Percentiles rank a stretch among this genome's conserved stretches.
These are phyloP conservation scores for Hyppa rectilinea DNA, from an alignment of 2,888 invertebrate genomes.

Conservation along the genomic window DNA sequence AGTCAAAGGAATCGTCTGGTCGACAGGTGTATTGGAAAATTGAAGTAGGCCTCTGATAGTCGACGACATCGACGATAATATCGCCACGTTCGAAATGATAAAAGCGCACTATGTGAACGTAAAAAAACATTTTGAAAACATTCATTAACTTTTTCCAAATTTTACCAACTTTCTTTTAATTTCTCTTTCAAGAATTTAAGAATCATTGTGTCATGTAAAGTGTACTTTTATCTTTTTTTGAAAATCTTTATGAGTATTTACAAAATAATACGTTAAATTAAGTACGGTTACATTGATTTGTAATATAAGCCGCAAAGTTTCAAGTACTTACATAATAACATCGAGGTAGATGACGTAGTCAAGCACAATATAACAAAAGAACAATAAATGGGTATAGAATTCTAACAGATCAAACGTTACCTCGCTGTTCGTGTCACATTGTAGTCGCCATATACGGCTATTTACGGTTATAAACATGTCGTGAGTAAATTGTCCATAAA, in stretches of 20 bases:
- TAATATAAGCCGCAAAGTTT: constrained; percentile 24
- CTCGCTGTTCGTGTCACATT: constrained; percentile 24
- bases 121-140: no score
- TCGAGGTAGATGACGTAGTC: constrained; percentile 33
- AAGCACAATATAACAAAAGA: constrained; percentile 65
- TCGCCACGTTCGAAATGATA: no score
- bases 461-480: constrained; percentile 25
- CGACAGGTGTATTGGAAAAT: constrained; percentile 41
- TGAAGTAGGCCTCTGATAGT: constrained; percentile 15
- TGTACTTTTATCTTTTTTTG: no score
- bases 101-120: no score
- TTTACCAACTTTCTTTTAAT: no score
- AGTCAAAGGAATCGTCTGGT: constrained; percentile 63
- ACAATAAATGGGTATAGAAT: constrained; percentile 58
- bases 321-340: neutral
- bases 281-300: constrained; percentile 6
- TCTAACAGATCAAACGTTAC: constrained; percentile 26
- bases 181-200: no score
- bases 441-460: constrained; percentile 16
- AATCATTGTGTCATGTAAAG: no score
- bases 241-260: constrained; percentile 41
- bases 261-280: neutral
- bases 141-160: no score
- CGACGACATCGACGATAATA: neutral
- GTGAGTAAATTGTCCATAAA: constrained; percentile 13